Percentiles rank a stretch among this genome's conserved stretches.
Conservation (phyloP, 2,113 vertebrate genomes). For the Saccopteryx bilineata region DNA sequence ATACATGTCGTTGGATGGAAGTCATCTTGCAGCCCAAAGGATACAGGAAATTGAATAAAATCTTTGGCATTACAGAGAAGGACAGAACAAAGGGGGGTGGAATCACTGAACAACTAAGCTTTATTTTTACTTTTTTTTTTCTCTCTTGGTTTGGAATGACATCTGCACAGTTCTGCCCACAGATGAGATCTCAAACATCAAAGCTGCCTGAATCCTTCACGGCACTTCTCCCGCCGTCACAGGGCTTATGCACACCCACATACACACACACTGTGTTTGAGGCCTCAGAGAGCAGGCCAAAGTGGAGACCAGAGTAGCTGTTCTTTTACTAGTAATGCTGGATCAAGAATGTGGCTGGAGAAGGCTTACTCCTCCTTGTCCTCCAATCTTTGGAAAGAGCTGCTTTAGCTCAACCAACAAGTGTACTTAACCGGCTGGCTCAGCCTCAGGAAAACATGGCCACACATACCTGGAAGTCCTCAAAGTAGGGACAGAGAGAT, state of each 20-base stretch:
- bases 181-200: neutral
- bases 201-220: neutral
- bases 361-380: neutral
- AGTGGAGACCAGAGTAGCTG: neutral
- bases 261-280: neutral
- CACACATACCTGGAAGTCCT: neutral
- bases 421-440: neutral
- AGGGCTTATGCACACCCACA: neutral
- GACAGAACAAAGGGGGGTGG: neutral
- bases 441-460: neutral
- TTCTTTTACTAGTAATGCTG: neutral
- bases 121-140: neutral
- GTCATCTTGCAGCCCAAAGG: neutral
- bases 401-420: neutral
- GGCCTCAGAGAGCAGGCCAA: neutral
- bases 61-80: neutral
- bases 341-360: neutral
- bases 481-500: neutral
- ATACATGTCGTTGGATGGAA: neutral
- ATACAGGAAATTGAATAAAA: neutral
- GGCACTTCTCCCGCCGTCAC: neutral
- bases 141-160: conserved; percentile 16
- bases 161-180: neutral
- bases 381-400: neutral
- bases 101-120: neutral